Conservation (phyloP, 2,888 invertebrate genomes). For the Entomobrya proxima region DNA sequence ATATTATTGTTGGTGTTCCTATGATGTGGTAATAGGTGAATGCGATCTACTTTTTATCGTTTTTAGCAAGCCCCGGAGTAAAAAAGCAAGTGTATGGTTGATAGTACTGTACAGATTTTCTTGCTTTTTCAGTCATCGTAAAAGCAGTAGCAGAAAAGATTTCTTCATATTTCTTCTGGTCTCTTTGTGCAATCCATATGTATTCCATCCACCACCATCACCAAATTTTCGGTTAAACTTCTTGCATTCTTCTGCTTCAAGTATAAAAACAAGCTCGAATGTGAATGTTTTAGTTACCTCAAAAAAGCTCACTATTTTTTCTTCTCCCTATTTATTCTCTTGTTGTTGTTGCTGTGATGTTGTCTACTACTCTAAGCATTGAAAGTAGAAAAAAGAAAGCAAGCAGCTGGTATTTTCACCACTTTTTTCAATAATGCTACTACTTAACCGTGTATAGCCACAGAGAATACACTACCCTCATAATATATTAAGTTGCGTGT, state of each 20-base stretch:
- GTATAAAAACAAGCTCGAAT: slow-evolving; percentile 41
- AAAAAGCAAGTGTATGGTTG: neutral
- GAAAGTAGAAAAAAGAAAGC: neutral
- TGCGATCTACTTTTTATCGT: slow-evolving; percentile 21
- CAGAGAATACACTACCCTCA: too few relatives aligned
- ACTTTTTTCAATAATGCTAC: slow-evolving; percentile 50
- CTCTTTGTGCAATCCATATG: neutral
- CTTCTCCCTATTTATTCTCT: neutral
- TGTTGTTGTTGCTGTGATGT: neutral
- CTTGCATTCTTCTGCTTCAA: slow-evolving; percentile 52
- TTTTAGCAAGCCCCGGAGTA: neutral
- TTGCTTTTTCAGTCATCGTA: slow-evolving; percentile 9
- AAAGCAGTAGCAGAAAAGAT: neutral
- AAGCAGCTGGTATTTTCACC: slow-evolving; percentile 35
- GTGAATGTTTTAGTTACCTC: slow-evolving; percentile 50
- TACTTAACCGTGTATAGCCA: neutral
- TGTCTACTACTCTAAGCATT: neutral
- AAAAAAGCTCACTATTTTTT: neutral
- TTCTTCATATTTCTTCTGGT: slow-evolving; percentile 5
- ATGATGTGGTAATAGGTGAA: slow-evolving; percentile 15
- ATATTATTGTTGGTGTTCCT: neutral
- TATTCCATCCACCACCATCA: slow-evolving; percentile 24
- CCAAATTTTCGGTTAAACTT: slow-evolving; percentile 51
- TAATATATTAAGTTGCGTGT: neutral
- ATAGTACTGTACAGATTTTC: neutral